Percentiles rank a stretch among this genome's conserved stretches.
These are phyloP conservation scores for Chaenocephalus aceratus DNA, from an alignment of 2,113 vertebrate species.

Conservation along the genomic window DNA sequence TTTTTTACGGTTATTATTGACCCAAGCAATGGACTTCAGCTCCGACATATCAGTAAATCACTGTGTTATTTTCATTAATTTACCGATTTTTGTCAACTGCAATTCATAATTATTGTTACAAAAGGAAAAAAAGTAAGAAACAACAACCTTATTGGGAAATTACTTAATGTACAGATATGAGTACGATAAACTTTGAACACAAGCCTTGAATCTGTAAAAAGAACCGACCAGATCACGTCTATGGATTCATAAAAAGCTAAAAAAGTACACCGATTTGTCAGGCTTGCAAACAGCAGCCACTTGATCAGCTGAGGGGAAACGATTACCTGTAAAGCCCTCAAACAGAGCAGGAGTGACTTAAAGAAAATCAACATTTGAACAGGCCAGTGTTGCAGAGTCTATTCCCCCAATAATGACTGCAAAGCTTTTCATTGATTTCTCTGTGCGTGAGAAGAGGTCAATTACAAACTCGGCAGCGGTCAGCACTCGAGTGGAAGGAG, in stretches of 20 bases:
- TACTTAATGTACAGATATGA: not conserved
- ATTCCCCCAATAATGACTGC: constrained; percentile 53
- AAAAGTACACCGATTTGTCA: not conserved
- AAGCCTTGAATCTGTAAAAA: not conserved
- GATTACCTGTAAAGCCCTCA: constrained; percentile 26
- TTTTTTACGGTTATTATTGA: not conserved
- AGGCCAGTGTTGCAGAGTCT: constrained; percentile 11
- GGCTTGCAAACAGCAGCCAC: not conserved
- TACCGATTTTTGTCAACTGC: not conserved
- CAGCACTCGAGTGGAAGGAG: constrained; percentile 36
- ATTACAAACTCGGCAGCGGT: constrained; percentile 62
- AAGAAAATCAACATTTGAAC: constrained; percentile 59
- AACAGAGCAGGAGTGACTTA: constrained; percentile 20
- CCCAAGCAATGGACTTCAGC: not conserved
- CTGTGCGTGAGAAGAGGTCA: constrained; percentile 60
- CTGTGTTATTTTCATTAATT: constrained; percentile 35
- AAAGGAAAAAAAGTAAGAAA: not conserved
- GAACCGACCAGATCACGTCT: not conserved
- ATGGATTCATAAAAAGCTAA: not conserved
- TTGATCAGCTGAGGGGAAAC: constrained; percentile 12
- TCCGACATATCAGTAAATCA: constrained; percentile 14
- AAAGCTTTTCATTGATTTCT: constrained; percentile 67
- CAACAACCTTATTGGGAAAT: not conserved
- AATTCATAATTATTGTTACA: not conserved
- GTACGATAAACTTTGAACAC: not conserved